Evolutionary conservation across 1,140 invertebrate species (phyloP).

Genomic region (Drosophila parvula): DNA sequence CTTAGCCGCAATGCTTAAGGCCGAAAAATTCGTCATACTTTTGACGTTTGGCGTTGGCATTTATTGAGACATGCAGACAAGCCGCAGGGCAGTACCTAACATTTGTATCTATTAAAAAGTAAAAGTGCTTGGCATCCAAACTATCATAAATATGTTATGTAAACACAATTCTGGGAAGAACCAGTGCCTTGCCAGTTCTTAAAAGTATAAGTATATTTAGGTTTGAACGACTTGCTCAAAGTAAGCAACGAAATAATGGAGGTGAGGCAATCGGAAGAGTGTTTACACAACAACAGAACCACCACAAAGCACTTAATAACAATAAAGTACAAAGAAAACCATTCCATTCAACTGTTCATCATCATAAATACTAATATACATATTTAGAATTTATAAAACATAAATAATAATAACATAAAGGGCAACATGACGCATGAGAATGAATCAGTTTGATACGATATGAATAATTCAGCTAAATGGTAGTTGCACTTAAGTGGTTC

Average conservation of each 20-base stretch:
- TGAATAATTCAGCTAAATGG: too few species aligned
- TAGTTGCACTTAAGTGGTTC: background rate
- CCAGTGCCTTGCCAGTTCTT: background rate
- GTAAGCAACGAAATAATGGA: background rate
- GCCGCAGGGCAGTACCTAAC: slow-evolving; percentile 1
- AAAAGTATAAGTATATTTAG: too few species aligned
- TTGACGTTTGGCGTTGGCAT: slow-evolving; percentile 3
- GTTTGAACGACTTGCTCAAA: too few species aligned
- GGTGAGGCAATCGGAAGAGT: too few species aligned
- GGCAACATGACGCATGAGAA: background rate
- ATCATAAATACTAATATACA: too few species aligned
- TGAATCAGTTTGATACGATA: too few species aligned
- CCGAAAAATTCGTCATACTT: slow-evolving; percentile 32
- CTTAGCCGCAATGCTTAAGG: slow-evolving; percentile 18
- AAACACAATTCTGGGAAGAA: background rate
- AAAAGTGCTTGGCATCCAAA: slow-evolving; percentile 15
- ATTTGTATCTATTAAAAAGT: slow-evolving; percentile 17
- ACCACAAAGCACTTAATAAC: background rate
- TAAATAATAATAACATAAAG: background rate
- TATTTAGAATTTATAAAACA: background rate
- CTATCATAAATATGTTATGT: background rate
- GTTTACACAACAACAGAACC: background rate
- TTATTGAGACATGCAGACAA: slow-evolving; percentile 27
- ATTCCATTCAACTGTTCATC: background rate
- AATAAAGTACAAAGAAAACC: background rate